phyloP scores from a whole-genome alignment of 2,113 vertebrate genomes.

The Monarcha castaneiventris region DNA sequence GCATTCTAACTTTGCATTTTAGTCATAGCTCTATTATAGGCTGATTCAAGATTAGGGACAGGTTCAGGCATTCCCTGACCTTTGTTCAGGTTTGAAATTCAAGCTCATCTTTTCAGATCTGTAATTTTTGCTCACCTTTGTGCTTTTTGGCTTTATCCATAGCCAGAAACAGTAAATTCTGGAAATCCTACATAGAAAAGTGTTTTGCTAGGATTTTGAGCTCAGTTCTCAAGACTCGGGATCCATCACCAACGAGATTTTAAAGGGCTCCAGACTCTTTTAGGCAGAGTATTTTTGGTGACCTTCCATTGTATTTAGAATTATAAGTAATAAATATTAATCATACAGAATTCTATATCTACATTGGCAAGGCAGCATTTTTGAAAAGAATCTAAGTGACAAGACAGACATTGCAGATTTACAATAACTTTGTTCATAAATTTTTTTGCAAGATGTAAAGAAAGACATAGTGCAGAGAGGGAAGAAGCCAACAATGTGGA shows the following conservation, averaged over 20 bases:
- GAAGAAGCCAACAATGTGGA: constrained; percentile 71
- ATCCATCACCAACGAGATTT: constrained; percentile 23
- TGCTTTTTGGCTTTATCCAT: constrained; percentile 4
- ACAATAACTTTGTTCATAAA: constrained; percentile 70
- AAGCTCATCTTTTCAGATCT: not conserved
- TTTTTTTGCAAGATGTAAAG: constrained; percentile 70
- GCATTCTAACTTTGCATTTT: not conserved
- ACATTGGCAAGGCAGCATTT: constrained; percentile 35
- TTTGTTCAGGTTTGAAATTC: constrained; percentile 42
- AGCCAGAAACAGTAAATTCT: constrained; percentile 33
- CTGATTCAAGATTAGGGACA: not conserved
- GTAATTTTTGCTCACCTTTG: not conserved
- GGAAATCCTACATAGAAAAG: constrained; percentile 6
- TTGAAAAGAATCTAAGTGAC: constrained; percentile 62
- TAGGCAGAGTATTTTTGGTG: constrained; percentile 9
- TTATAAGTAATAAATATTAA: constrained; percentile 57
- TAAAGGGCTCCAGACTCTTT: constrained; percentile 39
- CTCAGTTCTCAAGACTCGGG: not conserved
- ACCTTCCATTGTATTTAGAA: constrained; percentile 53
- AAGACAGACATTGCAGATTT: constrained; percentile 67
- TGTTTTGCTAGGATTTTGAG: constrained; percentile 20
- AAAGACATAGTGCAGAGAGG: constrained; percentile 60
- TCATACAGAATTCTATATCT: constrained; percentile 36
- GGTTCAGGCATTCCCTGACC: constrained; percentile 24
- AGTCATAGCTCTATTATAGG: not conserved